Evolutionary conservation across 2,113 vertebrate species (phyloP).

Genomic region (Ctenomys sociabilis): DNA sequence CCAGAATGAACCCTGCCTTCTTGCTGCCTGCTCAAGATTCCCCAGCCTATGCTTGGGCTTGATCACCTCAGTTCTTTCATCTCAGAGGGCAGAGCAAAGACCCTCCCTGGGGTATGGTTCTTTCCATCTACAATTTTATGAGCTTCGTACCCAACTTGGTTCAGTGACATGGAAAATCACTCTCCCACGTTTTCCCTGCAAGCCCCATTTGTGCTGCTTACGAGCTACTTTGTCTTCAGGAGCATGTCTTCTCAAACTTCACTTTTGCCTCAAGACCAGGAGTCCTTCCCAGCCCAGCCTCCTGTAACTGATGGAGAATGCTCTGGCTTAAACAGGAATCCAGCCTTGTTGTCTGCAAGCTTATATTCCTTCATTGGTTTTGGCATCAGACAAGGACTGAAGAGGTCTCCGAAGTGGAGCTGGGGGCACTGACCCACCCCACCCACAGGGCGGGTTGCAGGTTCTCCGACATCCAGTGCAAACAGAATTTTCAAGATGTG

Average conservation of each 20-base stretch:
- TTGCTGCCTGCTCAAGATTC: conserved; percentile 54
- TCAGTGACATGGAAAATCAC: neutral
- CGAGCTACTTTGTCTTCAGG: neutral
- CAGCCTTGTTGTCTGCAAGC: neutral
- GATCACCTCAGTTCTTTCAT: conserved; percentile 51
- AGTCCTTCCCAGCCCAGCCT: neutral
- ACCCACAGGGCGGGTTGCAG: neutral
- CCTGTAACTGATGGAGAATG: neutral
- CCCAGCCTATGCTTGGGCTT: neutral
- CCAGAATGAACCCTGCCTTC: conserved; percentile 64
- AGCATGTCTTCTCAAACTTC: neutral
- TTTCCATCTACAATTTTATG: conserved; percentile 49
- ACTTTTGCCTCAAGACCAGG: neutral
- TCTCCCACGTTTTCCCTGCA: too few relatives aligned
- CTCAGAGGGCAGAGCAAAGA: conserved; percentile 26
- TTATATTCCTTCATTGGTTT: neutral
- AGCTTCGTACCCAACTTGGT: conserved; percentile 35
- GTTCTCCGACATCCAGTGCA: too few relatives aligned
- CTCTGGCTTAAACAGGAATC: neutral
- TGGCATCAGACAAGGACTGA: neutral
- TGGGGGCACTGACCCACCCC: neutral
- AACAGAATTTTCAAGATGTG: neutral
- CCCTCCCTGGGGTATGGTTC: conserved; percentile 21
- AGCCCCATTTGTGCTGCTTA: neutral
- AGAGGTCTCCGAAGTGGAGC: neutral